Base-by-base conservation (phyloP, 2,888 invertebrate species). In the Mesorhabditis spiculigera region DNA sequence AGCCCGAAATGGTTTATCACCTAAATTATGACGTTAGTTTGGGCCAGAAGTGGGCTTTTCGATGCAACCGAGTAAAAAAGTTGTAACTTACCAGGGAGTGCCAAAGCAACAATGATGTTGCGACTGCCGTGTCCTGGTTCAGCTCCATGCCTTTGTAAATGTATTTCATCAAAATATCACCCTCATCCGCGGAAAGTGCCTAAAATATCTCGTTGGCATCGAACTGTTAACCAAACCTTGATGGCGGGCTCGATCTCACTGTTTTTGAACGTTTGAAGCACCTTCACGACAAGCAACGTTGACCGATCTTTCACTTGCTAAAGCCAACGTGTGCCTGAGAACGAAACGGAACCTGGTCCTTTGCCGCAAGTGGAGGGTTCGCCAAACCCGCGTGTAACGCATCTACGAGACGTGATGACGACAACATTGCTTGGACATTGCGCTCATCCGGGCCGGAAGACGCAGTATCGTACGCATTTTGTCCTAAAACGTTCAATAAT, bases 101-200 rank as follows among this genome's bases (percentile, higher is more conserved):
- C 84, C 84, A 84, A 4, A 78, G 75, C 16, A 82, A 74, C 5
- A 84, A 70, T 4, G 74, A 74, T 44, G 79, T 75, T 65, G 82
- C 80, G 4, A 79, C 72, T 5, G 79, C 79, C 42, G 74, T 78
- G 16, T 84, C 84, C 5, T 78, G 70, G 4, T 71, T 70, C 13
- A 82, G 67, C 63, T 84, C 83, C 82, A 84, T 83, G 4, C 76
- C 77, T 58, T 82, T 84, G 76, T 80, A 83, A 10, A 84, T 75
- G 70, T 84, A 81, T 73, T 82, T 83, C 78, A 83, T 80, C 61
- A 84, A 72, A 50, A 82, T 65, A 68, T 81, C 84, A 4, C 78
- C 77, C 65, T 84, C 81, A n/a, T 81, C 81, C n/a, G 74, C 77
- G 16, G 71, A 67, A 28, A 84, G 68, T 16, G 72, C 71, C 68